phyloP scores from a whole-genome alignment of 2,888 invertebrate genomes.

The Drosophila gaucha region DNA sequence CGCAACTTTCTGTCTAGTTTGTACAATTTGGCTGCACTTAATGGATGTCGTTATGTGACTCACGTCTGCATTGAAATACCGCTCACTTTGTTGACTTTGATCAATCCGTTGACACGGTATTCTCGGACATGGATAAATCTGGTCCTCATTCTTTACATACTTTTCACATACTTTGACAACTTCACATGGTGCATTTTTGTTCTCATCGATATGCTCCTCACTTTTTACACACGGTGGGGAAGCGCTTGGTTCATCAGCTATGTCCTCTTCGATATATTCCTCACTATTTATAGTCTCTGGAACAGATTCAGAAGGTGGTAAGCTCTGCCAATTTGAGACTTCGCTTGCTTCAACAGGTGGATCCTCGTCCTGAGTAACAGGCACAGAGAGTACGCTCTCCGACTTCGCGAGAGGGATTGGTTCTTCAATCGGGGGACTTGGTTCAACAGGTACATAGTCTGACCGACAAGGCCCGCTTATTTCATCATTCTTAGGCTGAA shows the following conservation, averaged over 20 bases:
- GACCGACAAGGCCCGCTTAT: not conserved
- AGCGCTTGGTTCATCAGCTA: not conserved
- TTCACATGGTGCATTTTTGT: not conserved
- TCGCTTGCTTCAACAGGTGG: not conserved
- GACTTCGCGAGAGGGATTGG: too few relatives aligned
- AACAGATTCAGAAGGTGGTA: not conserved
- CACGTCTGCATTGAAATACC: constrained; percentile 1
- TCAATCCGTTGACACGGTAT: not conserved
- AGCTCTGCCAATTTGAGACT: not conserved
- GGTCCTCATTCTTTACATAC: not conserved
- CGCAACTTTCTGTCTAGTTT: not conserved
- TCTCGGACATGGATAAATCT: not conserved
- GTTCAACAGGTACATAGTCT: too few relatives aligned
- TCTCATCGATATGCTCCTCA: too few relatives aligned
- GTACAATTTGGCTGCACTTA: not conserved
- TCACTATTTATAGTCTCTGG: too few relatives aligned
- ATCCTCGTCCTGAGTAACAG: not conserved
- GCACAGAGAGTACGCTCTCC: not conserved
- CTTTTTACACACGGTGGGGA: not conserved
- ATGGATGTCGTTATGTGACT: constrained; percentile 17
- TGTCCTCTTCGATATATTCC: not conserved
- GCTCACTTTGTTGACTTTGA: not conserved
- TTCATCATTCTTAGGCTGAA: not conserved
- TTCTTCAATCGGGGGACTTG: too few relatives aligned
- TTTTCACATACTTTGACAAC: too few relatives aligned